Conservation (phyloP, 2,113 vertebrate species). For the Gavia stellata region DNA sequence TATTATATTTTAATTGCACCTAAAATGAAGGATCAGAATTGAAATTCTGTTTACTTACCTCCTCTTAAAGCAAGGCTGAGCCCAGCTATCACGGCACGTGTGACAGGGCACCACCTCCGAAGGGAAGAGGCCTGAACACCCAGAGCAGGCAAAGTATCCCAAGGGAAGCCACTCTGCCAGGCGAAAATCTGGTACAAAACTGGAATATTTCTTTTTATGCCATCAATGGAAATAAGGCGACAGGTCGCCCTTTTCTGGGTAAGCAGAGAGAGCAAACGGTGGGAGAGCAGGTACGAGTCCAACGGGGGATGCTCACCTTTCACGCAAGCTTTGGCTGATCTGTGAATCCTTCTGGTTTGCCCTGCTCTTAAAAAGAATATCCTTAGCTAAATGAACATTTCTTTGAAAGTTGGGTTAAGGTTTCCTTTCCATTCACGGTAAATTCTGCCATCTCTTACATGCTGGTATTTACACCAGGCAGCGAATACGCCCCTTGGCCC, state of each 20-base stretch:
- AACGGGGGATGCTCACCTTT: not conserved
- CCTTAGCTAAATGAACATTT: not conserved
- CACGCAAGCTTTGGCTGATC: not conserved
- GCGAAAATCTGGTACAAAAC: not conserved
- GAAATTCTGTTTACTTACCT: not conserved
- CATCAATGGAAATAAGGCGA: not conserved
- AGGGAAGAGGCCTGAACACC: not conserved
- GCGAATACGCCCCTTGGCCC: rapidly evolving
- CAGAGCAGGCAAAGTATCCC: rapidly evolving
- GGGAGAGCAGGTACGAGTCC: not conserved
- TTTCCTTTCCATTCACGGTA: rapidly evolving
- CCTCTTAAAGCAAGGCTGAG: not conserved
- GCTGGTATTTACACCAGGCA: not conserved
- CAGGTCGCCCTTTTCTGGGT: not conserved
- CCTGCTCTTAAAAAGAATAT: not conserved
- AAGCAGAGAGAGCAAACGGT: not conserved
- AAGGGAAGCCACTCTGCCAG: not conserved
- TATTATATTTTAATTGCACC: not conserved
- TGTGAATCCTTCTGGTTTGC: not conserved
- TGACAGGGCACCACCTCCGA: rapidly evolving
- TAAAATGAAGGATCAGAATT: not conserved
- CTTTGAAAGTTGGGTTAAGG: not conserved
- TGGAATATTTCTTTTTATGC: not conserved
- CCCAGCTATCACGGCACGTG: rapidly evolving
- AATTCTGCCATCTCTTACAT: not conserved